A percentile compares a stretch with the other conserved stretches of the same genome.
Conservation (phyloP, 2,888 invertebrate species). For the Pecten maximus region DNA sequence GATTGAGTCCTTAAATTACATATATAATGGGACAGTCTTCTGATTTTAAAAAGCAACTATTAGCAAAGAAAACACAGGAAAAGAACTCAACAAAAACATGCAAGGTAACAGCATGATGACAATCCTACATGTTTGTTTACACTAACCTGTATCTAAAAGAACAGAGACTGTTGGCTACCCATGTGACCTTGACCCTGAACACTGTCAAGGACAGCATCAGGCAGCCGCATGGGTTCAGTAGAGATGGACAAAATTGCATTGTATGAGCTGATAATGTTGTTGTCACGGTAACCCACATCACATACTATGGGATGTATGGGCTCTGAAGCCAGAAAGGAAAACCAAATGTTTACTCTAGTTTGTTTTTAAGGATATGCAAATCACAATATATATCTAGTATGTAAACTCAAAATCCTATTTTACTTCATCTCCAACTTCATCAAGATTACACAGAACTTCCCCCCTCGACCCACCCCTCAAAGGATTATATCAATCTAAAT, state of each 20-base stretch:
- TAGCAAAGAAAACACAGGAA: not conserved
- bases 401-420: too few species aligned
- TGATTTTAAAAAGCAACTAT: not conserved
- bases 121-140: not conserved
- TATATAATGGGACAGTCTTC: not conserved
- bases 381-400: too few species aligned
- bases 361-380: too few species aligned
- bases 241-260: conserved; percentile 75
- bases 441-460: too few species aligned
- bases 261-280: conserved; percentile 75
- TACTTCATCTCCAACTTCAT: too few species aligned
- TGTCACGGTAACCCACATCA: conserved; percentile 51
- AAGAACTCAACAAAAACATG: not conserved
- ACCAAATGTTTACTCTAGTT: too few species aligned
- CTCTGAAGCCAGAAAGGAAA: conserved; percentile 31
- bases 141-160: conserved; percentile 44
- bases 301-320: conserved; percentile 14
- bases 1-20: not conserved
- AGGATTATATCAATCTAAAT: too few species aligned
- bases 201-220: conserved; percentile 14
- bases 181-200: not conserved
- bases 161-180: conserved; percentile 4
- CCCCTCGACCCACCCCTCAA: too few species aligned
- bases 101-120: not conserved
- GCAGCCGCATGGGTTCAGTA: conserved; percentile 58